These are phyloP conservation scores for Adelosebastes latens DNA, from an alignment of 2,797 vertebrate genomes.

Conservation along the genomic window DNA sequence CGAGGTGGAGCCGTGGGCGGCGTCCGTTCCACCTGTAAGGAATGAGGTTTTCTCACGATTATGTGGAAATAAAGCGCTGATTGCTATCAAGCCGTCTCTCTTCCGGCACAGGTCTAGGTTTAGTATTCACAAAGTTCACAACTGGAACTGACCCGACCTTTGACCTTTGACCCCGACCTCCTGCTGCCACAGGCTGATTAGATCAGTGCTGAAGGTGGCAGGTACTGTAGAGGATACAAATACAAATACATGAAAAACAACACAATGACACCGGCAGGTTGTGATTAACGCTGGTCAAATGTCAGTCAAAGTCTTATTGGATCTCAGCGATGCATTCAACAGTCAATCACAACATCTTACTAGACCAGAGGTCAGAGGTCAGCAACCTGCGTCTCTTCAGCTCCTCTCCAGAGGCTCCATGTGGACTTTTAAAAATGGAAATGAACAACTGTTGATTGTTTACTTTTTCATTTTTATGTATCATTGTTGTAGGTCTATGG, in stretches of 20 bases:
- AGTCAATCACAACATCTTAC: no score
- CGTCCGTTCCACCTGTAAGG: slow-evolving; percentile 86
- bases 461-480: no score
- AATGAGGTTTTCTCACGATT: not conserved
- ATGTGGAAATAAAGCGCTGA: not conserved
- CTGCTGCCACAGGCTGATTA: not conserved
- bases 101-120: not conserved
- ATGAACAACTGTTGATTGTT: no score
- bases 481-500: no score
- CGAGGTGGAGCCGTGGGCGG: slow-evolving; percentile 87
- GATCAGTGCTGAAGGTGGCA: not conserved
- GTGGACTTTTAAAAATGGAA: no score
- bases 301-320: not conserved
- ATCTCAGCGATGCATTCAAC: not conserved
- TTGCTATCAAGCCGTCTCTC: not conserved
- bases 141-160: not conserved
- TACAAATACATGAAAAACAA: not conserved
- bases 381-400: no score
- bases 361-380: no score
- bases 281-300: not conserved
- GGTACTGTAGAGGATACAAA: not conserved
- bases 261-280: not conserved
- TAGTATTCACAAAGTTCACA: not conserved
- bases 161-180: not conserved
- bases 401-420: no score